Percentiles rank a stretch among this genome's conserved stretches.
Conservation (phyloP, 2,797 vertebrate genomes). For the Macropodus opercularis region DNA sequence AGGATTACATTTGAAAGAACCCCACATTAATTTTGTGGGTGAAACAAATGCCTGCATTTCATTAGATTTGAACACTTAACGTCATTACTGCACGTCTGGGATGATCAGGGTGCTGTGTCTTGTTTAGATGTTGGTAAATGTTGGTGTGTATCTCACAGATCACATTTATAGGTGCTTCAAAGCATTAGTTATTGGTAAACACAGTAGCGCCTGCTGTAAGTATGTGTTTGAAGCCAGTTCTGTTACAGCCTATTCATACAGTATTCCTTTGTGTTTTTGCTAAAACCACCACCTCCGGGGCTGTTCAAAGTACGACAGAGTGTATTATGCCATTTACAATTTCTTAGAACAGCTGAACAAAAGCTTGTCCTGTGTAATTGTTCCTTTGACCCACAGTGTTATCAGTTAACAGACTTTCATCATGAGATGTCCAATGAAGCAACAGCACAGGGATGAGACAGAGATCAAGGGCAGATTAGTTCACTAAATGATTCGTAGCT, state of each 20-base stretch:
- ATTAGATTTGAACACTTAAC: conserved; percentile 58
- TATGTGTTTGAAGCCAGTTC: neutral
- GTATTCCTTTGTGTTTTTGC: conserved; percentile 33
- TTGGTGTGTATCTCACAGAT: conserved; percentile 9
- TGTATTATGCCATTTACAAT: conserved; percentile 63
- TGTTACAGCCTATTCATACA: conserved; percentile 6
- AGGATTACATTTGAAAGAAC: conserved; percentile 81
- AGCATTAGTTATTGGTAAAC: conserved; percentile 53
- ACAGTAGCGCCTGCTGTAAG: conserved; percentile 2
- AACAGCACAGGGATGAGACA: conserved; percentile 84
- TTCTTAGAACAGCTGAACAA: conserved; percentile 63
- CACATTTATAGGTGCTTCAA: conserved; percentile 16
- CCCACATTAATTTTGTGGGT: conserved; percentile 63
- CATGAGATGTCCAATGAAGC: conserved; percentile 77
- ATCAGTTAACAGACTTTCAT: conserved; percentile 78
- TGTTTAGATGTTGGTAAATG: conserved; percentile 21
- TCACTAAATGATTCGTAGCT: conserved; percentile 83
- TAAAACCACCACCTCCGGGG: conserved; percentile 38
- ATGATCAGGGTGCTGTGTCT: conserved; percentile 4
- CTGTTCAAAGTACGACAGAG: conserved; percentile 34
- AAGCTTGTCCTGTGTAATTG: conserved; percentile 72
- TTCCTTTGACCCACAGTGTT: conserved; percentile 65
- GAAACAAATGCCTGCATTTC: conserved; percentile 67
- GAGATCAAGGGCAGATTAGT: conserved; percentile 91
- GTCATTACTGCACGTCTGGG: conserved; percentile 31